These are phyloP conservation scores for Drosophila pseudoobscura DNA, from an alignment of 1,140 invertebrate species.

Conservation along the genomic window DNA sequence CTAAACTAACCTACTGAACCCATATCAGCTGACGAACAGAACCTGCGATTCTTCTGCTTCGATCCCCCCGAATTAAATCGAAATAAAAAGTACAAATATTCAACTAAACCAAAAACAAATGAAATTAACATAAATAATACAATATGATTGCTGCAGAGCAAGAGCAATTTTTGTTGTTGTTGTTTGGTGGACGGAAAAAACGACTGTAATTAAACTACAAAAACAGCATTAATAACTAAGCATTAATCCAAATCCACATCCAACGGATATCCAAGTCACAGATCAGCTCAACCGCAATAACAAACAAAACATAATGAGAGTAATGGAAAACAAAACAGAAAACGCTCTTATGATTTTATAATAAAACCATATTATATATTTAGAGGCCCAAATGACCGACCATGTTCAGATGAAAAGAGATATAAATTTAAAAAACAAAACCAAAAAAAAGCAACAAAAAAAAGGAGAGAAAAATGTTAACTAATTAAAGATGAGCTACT, in stretches of 20 bases:
- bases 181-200: conserved; percentile 38
- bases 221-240: background rate
- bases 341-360: conserved; percentile 80
- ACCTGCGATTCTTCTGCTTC: conserved; percentile 61
- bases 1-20: conserved; percentile 16
- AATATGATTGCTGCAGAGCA: conserved; percentile 8
- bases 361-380: conserved; percentile 47
- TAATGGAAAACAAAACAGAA: conserved; percentile 47
- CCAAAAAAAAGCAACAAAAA: background rate
- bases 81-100: conserved; percentile 83
- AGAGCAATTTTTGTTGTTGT: conserved; percentile 22
- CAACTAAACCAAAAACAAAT: conserved; percentile 48
- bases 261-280: conserved; percentile 15
- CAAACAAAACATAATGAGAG: conserved; percentile 16
- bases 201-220: conserved; percentile 66
- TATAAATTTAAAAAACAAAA: conserved; percentile 3
- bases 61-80: conserved; percentile 73
- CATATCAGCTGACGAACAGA: conserved; percentile 29
- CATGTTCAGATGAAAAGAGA: conserved; percentile 2
- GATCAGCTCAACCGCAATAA: conserved; percentile 39
- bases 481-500: conserved; percentile 3
- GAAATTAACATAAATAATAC: conserved; percentile 27
- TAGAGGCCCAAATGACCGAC: too few species aligned
- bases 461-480: conserved; percentile 23
- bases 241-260: conserved; percentile 2